Base-by-base conservation (phyloP, 2,797 vertebrate genomes). In the Falco peregrinus region DNA sequence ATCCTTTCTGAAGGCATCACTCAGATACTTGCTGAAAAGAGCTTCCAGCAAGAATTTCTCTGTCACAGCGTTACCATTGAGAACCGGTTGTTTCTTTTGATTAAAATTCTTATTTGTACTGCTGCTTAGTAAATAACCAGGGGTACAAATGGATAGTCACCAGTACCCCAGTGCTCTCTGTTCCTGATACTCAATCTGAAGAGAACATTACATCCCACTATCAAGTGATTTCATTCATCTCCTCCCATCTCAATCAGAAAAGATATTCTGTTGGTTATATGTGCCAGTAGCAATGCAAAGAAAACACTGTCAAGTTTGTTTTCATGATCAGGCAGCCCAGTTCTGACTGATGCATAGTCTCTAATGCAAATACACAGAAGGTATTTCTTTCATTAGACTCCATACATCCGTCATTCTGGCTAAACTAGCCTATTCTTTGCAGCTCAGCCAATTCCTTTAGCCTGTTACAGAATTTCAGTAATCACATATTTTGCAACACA, bases 71-170 rank as follows among this genome's bases (percentile, higher is more conserved):
- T 68, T 78, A 33, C 41, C 20, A 9, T 3, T 81, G 61, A 91
- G 53, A 91, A 90, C 18, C 20, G 20, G 60, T 45, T 41, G 41
- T 78, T 88, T 59, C 28, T 88, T 96, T 90, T 84, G n/a, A 71
- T 93, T 88, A 86, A 78, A 95, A 86, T 88, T 91, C 33, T 61
- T 87, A 35, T 71, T 93, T 88, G n/a, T 28, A 63, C 16, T 79
- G 28, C 51, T n/a, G 21, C 43, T 88, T 21, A 86, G 5, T 54
- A 71, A 37, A 43, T 59, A 79, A 79, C n/a, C 0, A 0, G 28
- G 11, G 29, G 18, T 86, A 78, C 21, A 84, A 37, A 67, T 39
- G 39, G 6, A 26, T 54, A 81, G 13, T 29, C 94, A 21, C 28
- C 5, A 6, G 21, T 50, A 78, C 19, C 54, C 29, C 17, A 26